These are phyloP conservation scores for Ennomos fuscantarius DNA, from an alignment of 2,888 invertebrate genomes.

Conservation along the genomic window DNA sequence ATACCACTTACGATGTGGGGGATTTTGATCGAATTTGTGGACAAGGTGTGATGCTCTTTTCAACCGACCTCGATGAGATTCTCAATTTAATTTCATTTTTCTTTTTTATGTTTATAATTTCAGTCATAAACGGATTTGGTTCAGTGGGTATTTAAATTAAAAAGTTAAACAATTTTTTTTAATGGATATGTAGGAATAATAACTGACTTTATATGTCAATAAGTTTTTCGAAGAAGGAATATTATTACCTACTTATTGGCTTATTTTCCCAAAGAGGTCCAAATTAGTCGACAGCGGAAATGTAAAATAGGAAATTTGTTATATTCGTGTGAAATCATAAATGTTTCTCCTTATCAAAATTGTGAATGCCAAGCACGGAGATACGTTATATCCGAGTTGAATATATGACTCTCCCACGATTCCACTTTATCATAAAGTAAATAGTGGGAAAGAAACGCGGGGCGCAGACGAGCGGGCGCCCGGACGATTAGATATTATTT, in stretches of 20 bases:
- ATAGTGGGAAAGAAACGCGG: constrained; percentile 29
- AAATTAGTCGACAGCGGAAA: not conserved
- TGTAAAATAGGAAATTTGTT: constrained; percentile 1
- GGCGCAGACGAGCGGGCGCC: constrained; percentile 35
- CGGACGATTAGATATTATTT: constrained; percentile 32
- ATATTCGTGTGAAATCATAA: constrained; percentile 51
- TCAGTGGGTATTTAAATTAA: too few species aligned
- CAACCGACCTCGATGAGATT: too few species aligned
- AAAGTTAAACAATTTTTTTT: too few species aligned
- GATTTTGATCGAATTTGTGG: constrained; percentile 26
- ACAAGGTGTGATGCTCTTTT: constrained; percentile 12
- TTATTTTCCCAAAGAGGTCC: too few species aligned
- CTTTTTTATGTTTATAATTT: too few species aligned
- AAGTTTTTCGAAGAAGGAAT: too few species aligned
- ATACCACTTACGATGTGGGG: constrained; percentile 28
- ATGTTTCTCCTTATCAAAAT: constrained; percentile 36
- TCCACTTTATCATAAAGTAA: constrained; percentile 34
- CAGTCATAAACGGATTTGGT: too few species aligned
- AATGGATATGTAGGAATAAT: too few species aligned
- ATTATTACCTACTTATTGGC: too few species aligned
- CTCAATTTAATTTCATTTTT: too few species aligned
- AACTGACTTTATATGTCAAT: not conserved
- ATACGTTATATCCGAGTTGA: constrained; percentile 33
- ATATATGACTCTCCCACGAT: constrained; percentile 29
- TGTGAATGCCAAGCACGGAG: constrained; percentile 37